Evolutionary conservation across 2,113 vertebrate species (phyloP), one percentile per base, ranked within the genome.

Genomic region (Heterotis niloticus): DNA sequence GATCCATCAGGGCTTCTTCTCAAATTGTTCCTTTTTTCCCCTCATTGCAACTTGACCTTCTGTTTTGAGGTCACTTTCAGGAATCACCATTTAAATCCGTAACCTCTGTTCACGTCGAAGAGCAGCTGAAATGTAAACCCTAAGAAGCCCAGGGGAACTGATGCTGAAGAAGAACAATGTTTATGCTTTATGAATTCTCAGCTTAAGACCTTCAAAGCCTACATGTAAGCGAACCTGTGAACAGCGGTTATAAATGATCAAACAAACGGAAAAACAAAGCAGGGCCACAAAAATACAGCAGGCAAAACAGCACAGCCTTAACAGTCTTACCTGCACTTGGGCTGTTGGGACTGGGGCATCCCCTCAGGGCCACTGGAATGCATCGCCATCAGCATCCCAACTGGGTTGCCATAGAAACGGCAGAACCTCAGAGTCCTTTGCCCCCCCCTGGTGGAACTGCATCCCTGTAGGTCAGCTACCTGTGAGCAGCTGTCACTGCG

Each of bases 351-450:
- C 29, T 17, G 28, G 59, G 74, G 16, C 52, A 34, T 65, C n/a
- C 44, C 62, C 62, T 66, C 18, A 44, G 62, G 62, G 51, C 64
- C 51, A 60, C 74, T 62, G 28, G 29, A 77, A 66, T 54, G 24
- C 62, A 65, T 77, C 52, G 60, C 62, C 62, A 66, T 64, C 75
- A 51, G 29, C 75, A 65, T n/a, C 64, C 29, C 60, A 60, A 24
- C 34, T 52, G 62, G 26, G 75, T 66, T 77, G 23, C 75, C 75
- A 77, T 77, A 60, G 62, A 77, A 77, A 77, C 60, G 16, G 75
- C 75, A 77, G 18, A 9, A 52, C 44, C 64, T 65, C 23, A 20
- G 17, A 64, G 51, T 65, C 34, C 34, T 60, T 56, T 57, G 64
- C 75, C 62, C 75, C 65, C 75, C 65, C 51, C 75, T 65, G 75